Evolutionary conservation across 2,888 invertebrate genomes (phyloP).

Genomic region (Pantelozetes paolii): DNA sequence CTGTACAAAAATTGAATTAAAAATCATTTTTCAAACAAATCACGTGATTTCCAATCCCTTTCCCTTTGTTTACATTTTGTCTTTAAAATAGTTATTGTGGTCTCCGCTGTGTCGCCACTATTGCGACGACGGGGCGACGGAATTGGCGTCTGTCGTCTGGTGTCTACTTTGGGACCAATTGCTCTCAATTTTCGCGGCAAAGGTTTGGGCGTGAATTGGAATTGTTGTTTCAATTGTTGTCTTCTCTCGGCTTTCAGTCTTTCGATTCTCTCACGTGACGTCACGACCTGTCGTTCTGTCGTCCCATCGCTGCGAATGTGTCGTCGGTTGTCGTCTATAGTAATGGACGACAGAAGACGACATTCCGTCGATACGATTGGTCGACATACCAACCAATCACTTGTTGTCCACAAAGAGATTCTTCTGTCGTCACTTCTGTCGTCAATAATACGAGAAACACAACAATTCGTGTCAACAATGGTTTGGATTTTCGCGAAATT

Average conservation of each 20-base stretch:
- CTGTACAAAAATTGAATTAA: neutral
- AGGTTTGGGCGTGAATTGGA: slow-evolving; percentile 50
- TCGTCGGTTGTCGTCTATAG: neutral
- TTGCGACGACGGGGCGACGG: neutral
- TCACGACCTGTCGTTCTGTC: neutral
- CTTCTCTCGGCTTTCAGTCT: slow-evolving; percentile 86
- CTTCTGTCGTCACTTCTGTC: too few species aligned
- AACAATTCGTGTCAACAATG: neutral
- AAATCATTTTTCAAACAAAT: too few species aligned
- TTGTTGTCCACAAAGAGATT: too few species aligned
- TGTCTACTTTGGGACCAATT: neutral
- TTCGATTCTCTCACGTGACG: slow-evolving; percentile 69
- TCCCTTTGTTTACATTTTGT: neutral
- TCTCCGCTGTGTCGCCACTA: neutral
- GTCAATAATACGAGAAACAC: too few species aligned
- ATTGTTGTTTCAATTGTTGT: slow-evolving; percentile 76
- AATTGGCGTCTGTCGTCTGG: neutral
- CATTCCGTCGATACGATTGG: neutral
- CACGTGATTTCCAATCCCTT: neutral
- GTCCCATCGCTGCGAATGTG: neutral
- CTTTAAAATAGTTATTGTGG: neutral
- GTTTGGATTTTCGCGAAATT: slow-evolving; percentile 21
- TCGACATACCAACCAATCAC: too few species aligned
- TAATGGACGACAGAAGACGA: neutral
- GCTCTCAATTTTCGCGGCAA: neutral